A percentile compares a stretch with the other conserved stretches of the same genome.
phyloP scores from a whole-genome alignment of 2,797 vertebrate genomes.

The Megaceryle alcyon region DNA sequence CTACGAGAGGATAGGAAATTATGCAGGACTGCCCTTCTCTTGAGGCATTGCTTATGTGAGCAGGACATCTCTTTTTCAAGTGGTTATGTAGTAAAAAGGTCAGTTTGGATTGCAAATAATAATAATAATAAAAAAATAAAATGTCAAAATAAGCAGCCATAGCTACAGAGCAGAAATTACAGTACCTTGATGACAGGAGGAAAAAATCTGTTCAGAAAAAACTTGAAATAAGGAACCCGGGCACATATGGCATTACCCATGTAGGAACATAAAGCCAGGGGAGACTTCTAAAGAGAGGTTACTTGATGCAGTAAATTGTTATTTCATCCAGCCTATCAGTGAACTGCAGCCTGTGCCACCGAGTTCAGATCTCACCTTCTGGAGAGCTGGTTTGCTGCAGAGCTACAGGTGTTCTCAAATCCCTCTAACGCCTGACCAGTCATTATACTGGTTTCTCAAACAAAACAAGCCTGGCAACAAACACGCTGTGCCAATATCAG shows the following conservation, averaged over 20 bases:
- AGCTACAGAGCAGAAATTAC: background rate
- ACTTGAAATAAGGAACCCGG: background rate
- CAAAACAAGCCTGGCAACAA: background rate
- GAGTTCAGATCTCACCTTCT: background rate
- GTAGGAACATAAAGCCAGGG: background rate
- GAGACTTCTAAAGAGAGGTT: background rate
- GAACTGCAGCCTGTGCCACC: background rate
- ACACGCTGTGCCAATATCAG: fast-evolving
- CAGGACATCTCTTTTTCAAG: conserved; percentile 62
- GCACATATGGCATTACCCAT: background rate
- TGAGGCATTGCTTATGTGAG: conserved; percentile 23
- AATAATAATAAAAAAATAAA: background rate
- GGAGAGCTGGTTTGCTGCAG: background rate
- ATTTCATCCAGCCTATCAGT: background rate
- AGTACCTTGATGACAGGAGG: background rate
- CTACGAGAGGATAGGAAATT: conserved; percentile 12
- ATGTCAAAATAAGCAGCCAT: background rate
- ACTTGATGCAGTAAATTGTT: background rate
- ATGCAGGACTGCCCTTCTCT: conserved; percentile 27
- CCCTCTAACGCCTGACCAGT: background rate
- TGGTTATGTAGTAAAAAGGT: conserved; percentile 42
- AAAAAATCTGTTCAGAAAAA: background rate
- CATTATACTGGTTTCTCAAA: background rate
- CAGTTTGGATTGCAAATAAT: conserved; percentile 6
- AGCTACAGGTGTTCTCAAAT: background rate